Evolutionary conservation across 2,797 vertebrate genomes (phyloP).

Genomic region (Premnoplex brunnescens): DNA sequence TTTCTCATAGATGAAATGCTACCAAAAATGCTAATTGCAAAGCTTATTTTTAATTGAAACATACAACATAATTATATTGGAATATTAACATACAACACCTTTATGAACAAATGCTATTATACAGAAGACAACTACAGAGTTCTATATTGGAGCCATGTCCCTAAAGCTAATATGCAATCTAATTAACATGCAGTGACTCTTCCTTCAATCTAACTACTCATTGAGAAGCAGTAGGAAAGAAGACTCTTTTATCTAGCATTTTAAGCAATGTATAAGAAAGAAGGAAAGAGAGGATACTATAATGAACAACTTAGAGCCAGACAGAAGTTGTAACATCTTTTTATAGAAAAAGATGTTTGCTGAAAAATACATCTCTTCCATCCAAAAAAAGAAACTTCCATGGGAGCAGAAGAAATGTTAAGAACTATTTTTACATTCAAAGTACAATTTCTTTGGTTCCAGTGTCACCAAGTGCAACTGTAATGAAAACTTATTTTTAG

Average conservation of each 20-base stretch:
- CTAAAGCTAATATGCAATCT: background rate
- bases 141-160: background rate
- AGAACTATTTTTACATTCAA: background rate
- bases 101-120: background rate
- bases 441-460: background rate
- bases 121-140: background rate
- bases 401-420: background rate
- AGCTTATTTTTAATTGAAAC: background rate
- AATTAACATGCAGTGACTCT: conserved; percentile 8
- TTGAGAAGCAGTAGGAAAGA: conserved; percentile 7
- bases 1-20: background rate
- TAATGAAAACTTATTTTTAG: background rate
- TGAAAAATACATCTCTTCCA: background rate
- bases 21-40: background rate
- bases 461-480: background rate
- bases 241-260: background rate
- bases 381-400: background rate
- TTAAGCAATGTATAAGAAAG: background rate
- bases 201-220: background rate
- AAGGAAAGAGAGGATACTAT: background rate
- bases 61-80: background rate
- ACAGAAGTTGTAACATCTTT: background rate
- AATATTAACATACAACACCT: background rate
- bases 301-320: background rate
- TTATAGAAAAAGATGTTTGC: background rate